Evolutionary conservation across 2,888 invertebrate species (phyloP), one percentile per base, ranked within the genome.

Genomic region (Cryptophagus acutangulus): DNA sequence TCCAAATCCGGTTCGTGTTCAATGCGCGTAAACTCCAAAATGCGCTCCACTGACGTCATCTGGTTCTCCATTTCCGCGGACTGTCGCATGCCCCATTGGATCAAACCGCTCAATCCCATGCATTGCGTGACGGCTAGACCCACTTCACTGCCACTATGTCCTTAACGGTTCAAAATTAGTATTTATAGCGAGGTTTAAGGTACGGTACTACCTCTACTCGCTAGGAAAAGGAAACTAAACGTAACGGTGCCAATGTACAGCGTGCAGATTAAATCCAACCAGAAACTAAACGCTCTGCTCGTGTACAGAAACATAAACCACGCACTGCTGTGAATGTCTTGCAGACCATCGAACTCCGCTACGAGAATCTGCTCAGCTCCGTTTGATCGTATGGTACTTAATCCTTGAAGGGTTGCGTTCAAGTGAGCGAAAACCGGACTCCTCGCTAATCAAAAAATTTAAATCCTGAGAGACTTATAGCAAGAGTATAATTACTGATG

Each of bases 341-440:
- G 76, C 43, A 74, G 71, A 14, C 66, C 61, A 55, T 79, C 78
- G 54, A 80, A 80, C 48, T 78, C 77, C 29, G 67, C 64, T 9
- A 72, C 71, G 31, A 86, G 74, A 24, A 74, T 69, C 16, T 73
- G 64, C 61, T 81, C 76, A 1, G 78, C 79, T 17, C 72, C 71
- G 52, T 81, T 82, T 1, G 83, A 79, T 48, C 86, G 70, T 10
- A 88, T 82, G 0, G 85, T 84, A n/a, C 80, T 72, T 15, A 87
- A 63, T 2, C 87, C 87, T 63, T 82, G 78, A 2, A 87, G 66
- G 1, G 81, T 78, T n/a, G 83, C 78, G 52, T 78, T 82, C 33
- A 85, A 66, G 57, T 86, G 85, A 1, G 78, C 76, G 63, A 83
- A 86, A 1, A 87, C 78, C 1, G 87, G 86, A 56, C 83, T 84